phyloP scores from a whole-genome alignment of 2,113 vertebrate genomes.

The Sus scrofa region DNA sequence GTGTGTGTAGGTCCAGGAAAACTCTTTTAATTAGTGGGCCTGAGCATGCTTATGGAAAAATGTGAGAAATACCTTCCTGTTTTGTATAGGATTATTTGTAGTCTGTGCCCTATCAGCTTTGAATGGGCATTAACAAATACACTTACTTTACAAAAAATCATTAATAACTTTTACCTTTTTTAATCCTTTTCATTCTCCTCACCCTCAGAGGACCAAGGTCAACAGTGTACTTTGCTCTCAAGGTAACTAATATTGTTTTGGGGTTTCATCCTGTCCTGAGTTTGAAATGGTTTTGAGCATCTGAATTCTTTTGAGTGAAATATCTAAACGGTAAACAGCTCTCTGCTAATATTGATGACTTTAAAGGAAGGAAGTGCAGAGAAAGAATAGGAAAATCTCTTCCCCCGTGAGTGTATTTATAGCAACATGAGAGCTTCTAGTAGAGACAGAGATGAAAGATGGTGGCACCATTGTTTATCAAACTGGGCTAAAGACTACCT shows the following conservation, averaged over 20 bases:
- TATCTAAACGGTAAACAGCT: background rate
- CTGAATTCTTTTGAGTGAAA: background rate
- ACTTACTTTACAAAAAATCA: background rate
- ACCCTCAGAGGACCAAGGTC: background rate
- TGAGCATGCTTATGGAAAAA: background rate
- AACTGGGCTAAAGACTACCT: background rate
- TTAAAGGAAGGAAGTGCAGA: background rate
- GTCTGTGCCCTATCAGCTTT: background rate
- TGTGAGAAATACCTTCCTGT: background rate
- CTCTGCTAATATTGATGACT: background rate
- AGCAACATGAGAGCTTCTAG: background rate
- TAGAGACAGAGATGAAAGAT: background rate
- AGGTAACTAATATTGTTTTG: background rate
- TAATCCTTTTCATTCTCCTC: background rate
- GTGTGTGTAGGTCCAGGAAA: background rate
- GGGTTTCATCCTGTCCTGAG: background rate
- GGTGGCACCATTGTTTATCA: background rate
- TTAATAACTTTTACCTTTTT: background rate
- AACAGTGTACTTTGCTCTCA: background rate
- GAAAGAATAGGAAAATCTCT: background rate
- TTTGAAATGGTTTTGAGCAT: background rate
- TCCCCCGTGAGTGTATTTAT: background rate
- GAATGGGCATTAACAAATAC: background rate
- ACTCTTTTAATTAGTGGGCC: background rate
- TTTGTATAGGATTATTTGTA: background rate